Evolutionary conservation across 2,888 invertebrate species (phyloP), one percentile per base, ranked within the genome.

Genomic region (Brachylomia viminalis): DNA sequence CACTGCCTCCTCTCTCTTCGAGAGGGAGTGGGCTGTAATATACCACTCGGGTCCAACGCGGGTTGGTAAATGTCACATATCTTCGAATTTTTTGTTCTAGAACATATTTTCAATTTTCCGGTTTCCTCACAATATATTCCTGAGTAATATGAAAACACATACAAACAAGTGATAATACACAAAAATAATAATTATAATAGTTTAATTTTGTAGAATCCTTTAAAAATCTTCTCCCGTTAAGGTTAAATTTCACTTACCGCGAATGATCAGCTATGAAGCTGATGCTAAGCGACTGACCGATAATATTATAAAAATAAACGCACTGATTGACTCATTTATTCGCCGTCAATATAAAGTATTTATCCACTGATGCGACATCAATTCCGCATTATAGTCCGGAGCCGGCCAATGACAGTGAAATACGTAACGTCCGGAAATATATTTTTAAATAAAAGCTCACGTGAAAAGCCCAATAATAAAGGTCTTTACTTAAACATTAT

Each of bases 261-360:
- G 49, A 49, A 72, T 61, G 17, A 70, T 42, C 54, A 47, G 23
- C n/a, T 61, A 10, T 13, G 17, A 62, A 49, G 11, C 20, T 52
- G 33, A n/a, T 30, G 30, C 30, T 20, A 27, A 27, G 33, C n/a
- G 13, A 79, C 38, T 38, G 61, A 56, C 30, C 49, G 13, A 72
- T 11, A 74, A 45, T 17, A 72, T 72, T 82, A 87, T 72, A 86
- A 89, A 88, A 89, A 90, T 90, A 89, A 90, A 85, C 86, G 87
- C 72, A 79, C 85, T 90, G 90, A 92, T 91, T 90, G 90, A 83
- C 88, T 89, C 87, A 89, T 91, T 91, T 89, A 90, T 89, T 86
- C 78, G 69, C 77, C 76, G 86, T 85, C 88, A 87, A 89, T 90
- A 86, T 87, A 86, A 89, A 86, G 83, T 89, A 84, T 83, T 88